Evolutionary conservation across 2,113 vertebrate species (phyloP), one percentile per base, ranked within the genome.

Genomic region (Pyrgilauda ruficollis): DNA sequence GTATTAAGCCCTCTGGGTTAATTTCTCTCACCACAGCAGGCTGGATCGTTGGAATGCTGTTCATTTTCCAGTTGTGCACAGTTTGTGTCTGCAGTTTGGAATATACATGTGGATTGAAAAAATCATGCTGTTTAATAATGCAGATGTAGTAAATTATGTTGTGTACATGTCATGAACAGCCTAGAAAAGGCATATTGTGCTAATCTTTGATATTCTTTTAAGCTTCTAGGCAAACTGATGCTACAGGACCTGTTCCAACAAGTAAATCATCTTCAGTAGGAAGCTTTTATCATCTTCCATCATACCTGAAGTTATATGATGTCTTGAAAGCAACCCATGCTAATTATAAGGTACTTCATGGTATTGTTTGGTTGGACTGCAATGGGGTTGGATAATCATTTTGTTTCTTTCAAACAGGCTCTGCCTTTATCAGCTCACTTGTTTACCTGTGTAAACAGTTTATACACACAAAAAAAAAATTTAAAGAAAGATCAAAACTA

Each of bases 301-400:
- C 99, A 3, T 99, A 99, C 96, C 98, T 99, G 96, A 99, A 99
- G 95, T 97, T 99, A 47, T 99, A 99, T 1, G 99, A 99, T 58
- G 99, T 99, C 67, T 98, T 99, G 89, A 99, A 99, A 97, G 99
- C 99, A 43, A 99, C 99, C 5, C 98, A 99, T 18, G 98, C 99
- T 56, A 99, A 99, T 97, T 99, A 99, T 82, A 99, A 99, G 98
- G 99, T 99, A 97, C 28, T 66, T 7, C 20, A 7, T 55, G 23
- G 18, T 68, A 19, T 22, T 1, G 2, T 80, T 77, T 74, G 28
- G 24, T 55, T 85, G 58, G 74, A 46, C 46, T 82, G 30, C 28
- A 69, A 0, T 69, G 18, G 17, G 33, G 16, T 61, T 76, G 55
- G 31, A 43, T 27, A 53, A 18, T 93, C 15, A 12, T 31, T 95